phyloP scores from a whole-genome alignment of 2,888 invertebrate species.

The Chymomyza caudatula region DNA sequence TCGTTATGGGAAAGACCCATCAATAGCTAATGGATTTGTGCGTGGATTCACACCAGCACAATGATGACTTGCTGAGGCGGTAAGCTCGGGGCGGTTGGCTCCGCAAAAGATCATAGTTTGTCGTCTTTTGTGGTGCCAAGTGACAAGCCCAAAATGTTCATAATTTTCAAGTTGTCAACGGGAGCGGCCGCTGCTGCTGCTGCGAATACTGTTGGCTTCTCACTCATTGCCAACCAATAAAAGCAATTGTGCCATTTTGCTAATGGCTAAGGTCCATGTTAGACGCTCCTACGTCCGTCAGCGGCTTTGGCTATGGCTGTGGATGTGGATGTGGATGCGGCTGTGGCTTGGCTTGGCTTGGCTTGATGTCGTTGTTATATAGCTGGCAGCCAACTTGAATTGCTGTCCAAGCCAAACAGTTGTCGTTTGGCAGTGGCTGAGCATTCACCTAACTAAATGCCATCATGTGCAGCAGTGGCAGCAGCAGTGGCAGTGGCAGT shows the following conservation, averaged over 20 bases:
- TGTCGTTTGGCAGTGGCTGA: constrained; percentile 3
- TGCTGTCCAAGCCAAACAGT: constrained; percentile 2
- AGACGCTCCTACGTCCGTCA: constrained; percentile 20
- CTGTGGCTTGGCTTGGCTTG: not conserved
- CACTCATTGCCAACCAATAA: constrained; percentile 51
- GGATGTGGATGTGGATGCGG: not conserved
- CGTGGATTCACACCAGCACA: not conserved
- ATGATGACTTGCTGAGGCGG: not conserved
- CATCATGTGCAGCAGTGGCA: constrained; percentile 40
- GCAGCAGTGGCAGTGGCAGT: constrained; percentile 12
- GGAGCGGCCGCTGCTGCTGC: constrained; percentile 50
- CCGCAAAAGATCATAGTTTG: not conserved
- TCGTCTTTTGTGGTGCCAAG: not conserved
- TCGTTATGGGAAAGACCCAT: not conserved
- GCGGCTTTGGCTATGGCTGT: not conserved
- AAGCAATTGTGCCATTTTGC: constrained; percentile 71
- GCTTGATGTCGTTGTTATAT: constrained; percentile 10
- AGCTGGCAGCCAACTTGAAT: not conserved
- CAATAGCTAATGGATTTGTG: not conserved
- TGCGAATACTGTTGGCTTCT: constrained; percentile 29
- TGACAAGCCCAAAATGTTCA: constrained; percentile 75
- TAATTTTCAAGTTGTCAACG: constrained; percentile 71
- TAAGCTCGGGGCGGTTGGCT: not conserved
- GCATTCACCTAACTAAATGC: constrained; percentile 55
- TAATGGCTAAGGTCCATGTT: constrained; percentile 68